phyloP scores from a whole-genome alignment of 2,888 invertebrate species.

The Halictus ligatus region DNA sequence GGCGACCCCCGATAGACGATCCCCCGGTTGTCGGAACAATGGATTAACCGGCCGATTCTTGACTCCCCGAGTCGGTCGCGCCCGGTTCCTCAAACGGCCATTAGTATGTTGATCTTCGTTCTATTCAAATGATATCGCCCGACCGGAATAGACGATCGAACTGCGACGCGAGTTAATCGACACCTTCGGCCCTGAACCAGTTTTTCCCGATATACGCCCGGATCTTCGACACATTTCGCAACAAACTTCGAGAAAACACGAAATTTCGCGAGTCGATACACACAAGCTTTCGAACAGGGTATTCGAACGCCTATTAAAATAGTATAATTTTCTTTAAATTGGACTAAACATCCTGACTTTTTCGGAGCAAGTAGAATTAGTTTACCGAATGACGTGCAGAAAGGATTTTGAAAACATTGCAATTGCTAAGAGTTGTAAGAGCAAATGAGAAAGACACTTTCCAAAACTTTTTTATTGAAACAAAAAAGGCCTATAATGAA shows the following conservation, averaged over 20 bases:
- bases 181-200: constrained; percentile 20
- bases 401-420: no score
- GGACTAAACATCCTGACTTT: no score
- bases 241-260: not conserved
- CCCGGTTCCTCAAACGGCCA: not conserved
- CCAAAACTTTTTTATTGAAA: no score
- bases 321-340: no score
- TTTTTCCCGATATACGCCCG: not conserved
- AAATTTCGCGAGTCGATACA: not conserved
- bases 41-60: constrained; percentile 20
- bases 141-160: constrained; percentile 16
- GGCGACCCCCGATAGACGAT: constrained; percentile 10
- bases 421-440: no score
- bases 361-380: no score
- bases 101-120: constrained; percentile 17
- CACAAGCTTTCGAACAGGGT: no score
- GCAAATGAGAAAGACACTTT: no score
- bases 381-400: no score
- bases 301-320: no score
- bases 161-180: constrained; percentile 13
- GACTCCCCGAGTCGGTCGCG: constrained; percentile 7
- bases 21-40: constrained; percentile 7
- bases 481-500: no score
- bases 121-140: constrained; percentile 36
- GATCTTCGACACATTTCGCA: not conserved